phyloP scores from a whole-genome alignment of 37 sponge, comb jelly and placozoan species.

The Cliona cf. orientalis region DNA sequence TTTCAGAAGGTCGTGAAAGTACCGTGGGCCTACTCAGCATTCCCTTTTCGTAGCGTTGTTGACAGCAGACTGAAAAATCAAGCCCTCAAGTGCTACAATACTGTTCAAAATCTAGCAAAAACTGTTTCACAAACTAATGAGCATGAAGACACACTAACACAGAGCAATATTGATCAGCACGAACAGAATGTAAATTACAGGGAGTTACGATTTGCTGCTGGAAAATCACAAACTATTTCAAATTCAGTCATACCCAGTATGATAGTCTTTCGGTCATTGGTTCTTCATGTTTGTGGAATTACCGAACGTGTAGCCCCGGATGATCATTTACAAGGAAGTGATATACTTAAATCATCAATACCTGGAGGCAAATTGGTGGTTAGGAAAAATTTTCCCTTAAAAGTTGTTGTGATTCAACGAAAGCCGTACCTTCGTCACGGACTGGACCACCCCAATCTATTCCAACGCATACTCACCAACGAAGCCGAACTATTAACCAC shows the following conservation, averaged over 20 bases:
- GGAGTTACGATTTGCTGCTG: too few species aligned
- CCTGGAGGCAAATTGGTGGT: too few species aligned
- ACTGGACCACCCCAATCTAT: conserved; percentile 16
- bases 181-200: too few species aligned
- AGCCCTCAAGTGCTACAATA: conserved; percentile 48
- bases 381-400: neutral
- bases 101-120: neutral
- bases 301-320: neutral
- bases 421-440: conserved; percentile 52
- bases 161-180: too few species aligned
- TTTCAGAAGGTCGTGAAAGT: conserved; percentile 34
- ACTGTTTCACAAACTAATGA: too few species aligned
- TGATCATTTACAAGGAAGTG: too few species aligned
- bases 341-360: too few species aligned
- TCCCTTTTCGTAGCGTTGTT: conserved; percentile 49
- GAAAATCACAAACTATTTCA: too few species aligned
- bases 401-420: conserved; percentile 39
- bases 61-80: neutral
- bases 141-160: too few species aligned
- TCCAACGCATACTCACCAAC: conserved; percentile 55
- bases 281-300: neutral
- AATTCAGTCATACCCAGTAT: too few species aligned
- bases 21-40: conserved; percentile 52
- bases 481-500: conserved; percentile 29
- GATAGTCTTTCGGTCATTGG: neutral